Conservation (phyloP, 64 coral and sea anemone species). For the Stichodactyla helianthus region DNA sequence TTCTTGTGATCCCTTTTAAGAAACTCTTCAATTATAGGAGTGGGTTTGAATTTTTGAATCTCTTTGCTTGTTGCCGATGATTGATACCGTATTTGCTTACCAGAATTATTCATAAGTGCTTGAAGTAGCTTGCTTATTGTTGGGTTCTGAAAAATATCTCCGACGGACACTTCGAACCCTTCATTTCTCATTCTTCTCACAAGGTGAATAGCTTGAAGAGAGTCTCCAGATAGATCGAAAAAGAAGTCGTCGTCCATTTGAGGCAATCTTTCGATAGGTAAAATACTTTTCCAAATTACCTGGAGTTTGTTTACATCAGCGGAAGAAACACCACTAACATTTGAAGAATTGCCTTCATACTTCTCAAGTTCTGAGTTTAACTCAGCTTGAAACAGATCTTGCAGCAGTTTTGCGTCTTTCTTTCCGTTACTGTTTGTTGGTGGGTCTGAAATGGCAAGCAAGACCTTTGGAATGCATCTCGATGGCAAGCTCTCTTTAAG, state of each 20-base stretch:
- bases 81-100: neutral
- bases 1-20: conserved; percentile 2
- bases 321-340: neutral
- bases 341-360: neutral
- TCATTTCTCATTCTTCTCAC: conserved; percentile 6
- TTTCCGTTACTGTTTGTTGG: neutral
- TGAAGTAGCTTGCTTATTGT: neutral
- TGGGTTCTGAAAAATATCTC: neutral
- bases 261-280: neutral
- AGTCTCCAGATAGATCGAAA: conserved; percentile 6
- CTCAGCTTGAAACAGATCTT: neutral
- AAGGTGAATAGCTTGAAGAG: neutral
- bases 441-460: neutral
- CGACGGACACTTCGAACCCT: neutral
- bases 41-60: neutral
- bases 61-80: neutral
- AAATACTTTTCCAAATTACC: neutral
- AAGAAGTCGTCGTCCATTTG: neutral
- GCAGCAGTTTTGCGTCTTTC: neutral
- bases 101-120: neutral
- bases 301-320: neutral
- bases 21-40: conserved; percentile 8
- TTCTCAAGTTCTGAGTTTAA: neutral
- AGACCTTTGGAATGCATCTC: neutral
- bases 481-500: neutral